Conservation (phyloP, 2,113 vertebrate genomes). For the Colossoma macropomum region DNA sequence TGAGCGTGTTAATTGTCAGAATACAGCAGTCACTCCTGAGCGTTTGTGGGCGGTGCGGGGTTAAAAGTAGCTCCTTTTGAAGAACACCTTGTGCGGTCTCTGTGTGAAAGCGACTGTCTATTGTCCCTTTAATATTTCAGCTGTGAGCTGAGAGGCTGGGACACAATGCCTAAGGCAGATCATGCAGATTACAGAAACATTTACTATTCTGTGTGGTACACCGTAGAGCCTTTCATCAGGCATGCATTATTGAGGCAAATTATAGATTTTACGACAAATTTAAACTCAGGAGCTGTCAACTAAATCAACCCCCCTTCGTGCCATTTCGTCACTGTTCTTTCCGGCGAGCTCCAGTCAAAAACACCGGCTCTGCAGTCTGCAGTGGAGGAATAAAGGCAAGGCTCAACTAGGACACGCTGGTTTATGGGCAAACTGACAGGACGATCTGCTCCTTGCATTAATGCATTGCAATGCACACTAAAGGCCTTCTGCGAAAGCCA, state of each 20-base stretch:
- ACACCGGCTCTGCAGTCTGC: not conserved
- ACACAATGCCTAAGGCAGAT: slow-evolving; percentile 61
- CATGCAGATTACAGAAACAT: slow-evolving; percentile 63
- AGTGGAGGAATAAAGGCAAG: slow-evolving; percentile 2
- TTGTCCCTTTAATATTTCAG: slow-evolving; percentile 57
- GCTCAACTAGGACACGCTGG: slow-evolving; percentile 23
- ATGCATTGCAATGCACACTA: slow-evolving; percentile 41
- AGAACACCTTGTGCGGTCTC: slow-evolving; percentile 18
- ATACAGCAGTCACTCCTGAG: not conserved
- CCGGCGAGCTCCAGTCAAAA: slow-evolving; percentile 27
- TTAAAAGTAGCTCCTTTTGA: slow-evolving; percentile 40
- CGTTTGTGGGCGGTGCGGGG: not conserved
- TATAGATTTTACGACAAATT: slow-evolving; percentile 55
- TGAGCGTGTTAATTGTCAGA: not conserved
- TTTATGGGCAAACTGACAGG: slow-evolving; percentile 39
- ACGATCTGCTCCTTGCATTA: slow-evolving; percentile 48
- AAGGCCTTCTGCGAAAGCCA: slow-evolving; percentile 57
- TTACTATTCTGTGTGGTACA: slow-evolving; percentile 62
- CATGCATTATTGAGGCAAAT: slow-evolving; percentile 58
- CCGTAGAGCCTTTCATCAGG: slow-evolving; percentile 57
- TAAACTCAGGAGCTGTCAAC: slow-evolving; percentile 57
- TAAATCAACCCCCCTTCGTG: slow-evolving; percentile 51
- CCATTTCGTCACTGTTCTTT: slow-evolving; percentile 48
- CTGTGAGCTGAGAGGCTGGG: slow-evolving; percentile 61
- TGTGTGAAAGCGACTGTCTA: slow-evolving; percentile 44